These are phyloP conservation scores for Lycopodina hypogea DNA, from an alignment of 37 sponge, comb jelly and placozoan genomes.

Conservation along the genomic window DNA sequence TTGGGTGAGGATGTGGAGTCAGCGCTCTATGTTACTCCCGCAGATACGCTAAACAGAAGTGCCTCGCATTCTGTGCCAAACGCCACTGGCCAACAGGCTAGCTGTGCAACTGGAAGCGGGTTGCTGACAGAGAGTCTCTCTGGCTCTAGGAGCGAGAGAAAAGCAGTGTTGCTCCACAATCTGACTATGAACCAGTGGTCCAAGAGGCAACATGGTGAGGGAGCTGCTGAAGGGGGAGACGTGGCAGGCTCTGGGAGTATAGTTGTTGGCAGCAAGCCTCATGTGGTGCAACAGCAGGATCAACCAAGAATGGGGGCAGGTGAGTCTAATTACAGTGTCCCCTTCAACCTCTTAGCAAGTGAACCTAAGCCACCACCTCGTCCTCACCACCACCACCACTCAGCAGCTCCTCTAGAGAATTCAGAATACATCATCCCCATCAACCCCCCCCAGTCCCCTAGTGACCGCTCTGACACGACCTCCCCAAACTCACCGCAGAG, in stretches of 20 bases:
- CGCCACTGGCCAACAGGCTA: background rate
- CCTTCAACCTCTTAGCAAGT: constrained; percentile 4
- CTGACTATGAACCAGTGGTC: constrained; percentile 24
- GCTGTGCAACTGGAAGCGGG: background rate
- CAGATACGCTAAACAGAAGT: constrained; percentile 27
- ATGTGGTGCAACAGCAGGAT: too few relatives aligned
- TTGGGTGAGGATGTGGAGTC: background rate
- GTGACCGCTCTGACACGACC: constrained; percentile 21
- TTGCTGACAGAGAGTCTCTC: background rate
- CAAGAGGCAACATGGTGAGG: background rate
- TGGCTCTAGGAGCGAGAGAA: constrained; percentile 14
- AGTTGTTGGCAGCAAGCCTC: too few relatives aligned
- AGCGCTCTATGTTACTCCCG: constrained; percentile 27
- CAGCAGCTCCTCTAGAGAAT: background rate
- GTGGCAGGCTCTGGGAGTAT: too few relatives aligned
- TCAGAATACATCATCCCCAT: background rate
- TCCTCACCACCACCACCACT: background rate
- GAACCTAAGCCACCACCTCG: background rate
- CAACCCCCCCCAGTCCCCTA: constrained; percentile 16
- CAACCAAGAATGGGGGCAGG: too few relatives aligned
- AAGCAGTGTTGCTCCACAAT: constrained; percentile 13
- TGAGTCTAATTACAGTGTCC: constrained; percentile 37
- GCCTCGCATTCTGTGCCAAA: background rate
- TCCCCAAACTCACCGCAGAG: constrained; percentile 23
- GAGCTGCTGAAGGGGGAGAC: background rate